Base-by-base conservation (phyloP, 1,140 invertebrate genomes). In the Drosophila nasuta region DNA sequence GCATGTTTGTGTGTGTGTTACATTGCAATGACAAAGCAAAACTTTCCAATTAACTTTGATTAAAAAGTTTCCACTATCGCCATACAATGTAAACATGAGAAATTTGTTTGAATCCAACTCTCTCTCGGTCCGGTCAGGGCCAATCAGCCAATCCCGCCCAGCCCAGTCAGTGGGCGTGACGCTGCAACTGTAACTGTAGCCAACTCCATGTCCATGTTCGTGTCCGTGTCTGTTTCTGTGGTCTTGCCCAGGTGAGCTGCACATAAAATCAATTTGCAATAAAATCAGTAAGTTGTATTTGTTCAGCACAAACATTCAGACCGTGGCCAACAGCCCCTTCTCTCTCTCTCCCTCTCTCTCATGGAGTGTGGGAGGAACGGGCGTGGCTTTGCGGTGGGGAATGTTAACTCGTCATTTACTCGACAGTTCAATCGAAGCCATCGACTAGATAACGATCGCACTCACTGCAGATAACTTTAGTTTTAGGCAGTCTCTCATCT, bases 201-300 rank as follows among this genome's bases (percentile, higher is more conserved):
- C 49, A 15, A 38, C 15, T 68, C 52, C 45, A 46, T 30, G 52
- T 51, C 62, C 49, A 15, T 49, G 30, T 58, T 38, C 56, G n/a
- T 46, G 17, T 41, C 60, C 63, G 54, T 56, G 75, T 72, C 62
- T 43, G 49, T 59, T 66, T 76, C 68, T 77, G 71, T 60, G 75
- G 72, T 76, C 62, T 65, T 59, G 57, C 35, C n/a, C 56, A 71
- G 63, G 68, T 70, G 77, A 71, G 69, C 63, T 80, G 83, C 71
- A 87, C 83, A 89, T 89, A 89, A 89, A 88, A 88, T 89, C 83
- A 89, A 87, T 89, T 89, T 89, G 83, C 83, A 87, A 87, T 87
- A 87, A 87, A 87, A 87, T 87, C 83, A 87, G 81, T 80, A 87
- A 87, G 83, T 89, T 88, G 83, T 89, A 87, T 87, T 87, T 87